These are phyloP conservation scores for Mungos mungo DNA, from an alignment of 2,113 vertebrate genomes.

Conservation along the genomic window DNA sequence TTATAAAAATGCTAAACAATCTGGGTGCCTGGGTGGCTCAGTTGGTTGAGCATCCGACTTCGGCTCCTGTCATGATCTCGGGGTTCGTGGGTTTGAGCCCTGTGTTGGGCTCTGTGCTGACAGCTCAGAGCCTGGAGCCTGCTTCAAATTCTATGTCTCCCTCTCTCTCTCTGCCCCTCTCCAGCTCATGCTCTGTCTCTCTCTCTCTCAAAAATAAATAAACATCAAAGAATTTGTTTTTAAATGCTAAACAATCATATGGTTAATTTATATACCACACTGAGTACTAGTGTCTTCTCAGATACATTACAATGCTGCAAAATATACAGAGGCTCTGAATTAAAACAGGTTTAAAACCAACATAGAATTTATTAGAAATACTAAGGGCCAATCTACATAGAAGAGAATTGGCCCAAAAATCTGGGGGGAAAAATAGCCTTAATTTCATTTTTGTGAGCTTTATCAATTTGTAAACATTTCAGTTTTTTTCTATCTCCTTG, in stretches of 20 bases:
- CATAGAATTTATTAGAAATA: slow-evolving; percentile 60
- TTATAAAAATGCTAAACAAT: slow-evolving; percentile 10
- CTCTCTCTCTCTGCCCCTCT: too few species aligned
- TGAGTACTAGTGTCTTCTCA: neutral
- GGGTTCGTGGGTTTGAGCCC: too few species aligned
- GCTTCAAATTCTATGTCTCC: too few species aligned
- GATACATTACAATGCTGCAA: neutral
- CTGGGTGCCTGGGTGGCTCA: too few species aligned
- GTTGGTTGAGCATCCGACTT: too few species aligned
- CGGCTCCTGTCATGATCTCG: too few species aligned
- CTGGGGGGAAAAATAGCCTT: neutral
- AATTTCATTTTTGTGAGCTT: slow-evolving; percentile 62
- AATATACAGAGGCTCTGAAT: neutral
- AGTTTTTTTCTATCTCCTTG: neutral
- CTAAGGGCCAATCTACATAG: neutral
- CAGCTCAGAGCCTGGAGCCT: too few species aligned
- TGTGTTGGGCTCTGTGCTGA: too few species aligned
- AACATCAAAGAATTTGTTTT: too few species aligned
- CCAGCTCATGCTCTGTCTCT: too few species aligned
- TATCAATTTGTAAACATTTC: slow-evolving; percentile 69
- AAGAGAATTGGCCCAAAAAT: slow-evolving; percentile 52
- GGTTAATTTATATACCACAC: neutral
- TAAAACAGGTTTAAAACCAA: slow-evolving; percentile 51
- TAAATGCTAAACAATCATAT: neutral
- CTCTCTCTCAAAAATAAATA: too few species aligned